phyloP scores from a whole-genome alignment of 2,888 invertebrate species.

The Caenorhabditis macrosperma region DNA sequence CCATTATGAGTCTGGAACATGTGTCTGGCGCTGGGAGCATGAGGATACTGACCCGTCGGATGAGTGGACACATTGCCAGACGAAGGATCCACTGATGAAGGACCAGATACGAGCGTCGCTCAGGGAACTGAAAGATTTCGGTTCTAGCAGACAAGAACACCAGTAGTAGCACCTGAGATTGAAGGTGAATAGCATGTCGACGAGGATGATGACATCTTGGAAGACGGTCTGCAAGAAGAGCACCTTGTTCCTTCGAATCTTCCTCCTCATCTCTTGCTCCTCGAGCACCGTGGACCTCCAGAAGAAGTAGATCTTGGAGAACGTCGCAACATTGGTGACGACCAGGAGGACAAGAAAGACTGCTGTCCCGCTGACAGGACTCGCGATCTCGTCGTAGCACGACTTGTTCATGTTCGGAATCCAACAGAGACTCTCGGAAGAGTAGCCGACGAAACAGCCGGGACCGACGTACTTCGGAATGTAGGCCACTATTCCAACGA shows the following conservation, averaged over 20 bases:
- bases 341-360: slow-evolving; percentile 8
- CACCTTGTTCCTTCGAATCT: slow-evolving; percentile 9
- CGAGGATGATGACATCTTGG: slow-evolving; percentile 23
- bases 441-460: slow-evolving; percentile 11
- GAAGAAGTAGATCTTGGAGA: slow-evolving; percentile 28
- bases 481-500: background rate
- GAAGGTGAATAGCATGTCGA: slow-evolving; percentile 46
- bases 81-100: slow-evolving; percentile 22
- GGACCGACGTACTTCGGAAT: background rate
- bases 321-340: slow-evolving; percentile 16
- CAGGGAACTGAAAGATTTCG: background rate
- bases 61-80: slow-evolving; percentile 44
- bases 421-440: background rate
- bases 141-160: background rate
- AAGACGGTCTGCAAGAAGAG: slow-evolving; percentile 44
- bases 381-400: slow-evolving; percentile 5
- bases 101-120: slow-evolving; percentile 10
- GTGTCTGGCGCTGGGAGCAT: background rate
- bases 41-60: slow-evolving; percentile 16
- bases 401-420: slow-evolving; percentile 12
- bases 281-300: slow-evolving; percentile 19
- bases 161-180: slow-evolving; percentile 1
- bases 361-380: slow-evolving; percentile 13
- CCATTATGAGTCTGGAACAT: slow-evolving; percentile 22
- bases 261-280: background rate